A percentile compares a stretch with the other conserved stretches of the same genome.
phyloP scores from a whole-genome alignment of 2,888 invertebrate species.

The Drosophila leonis region DNA sequence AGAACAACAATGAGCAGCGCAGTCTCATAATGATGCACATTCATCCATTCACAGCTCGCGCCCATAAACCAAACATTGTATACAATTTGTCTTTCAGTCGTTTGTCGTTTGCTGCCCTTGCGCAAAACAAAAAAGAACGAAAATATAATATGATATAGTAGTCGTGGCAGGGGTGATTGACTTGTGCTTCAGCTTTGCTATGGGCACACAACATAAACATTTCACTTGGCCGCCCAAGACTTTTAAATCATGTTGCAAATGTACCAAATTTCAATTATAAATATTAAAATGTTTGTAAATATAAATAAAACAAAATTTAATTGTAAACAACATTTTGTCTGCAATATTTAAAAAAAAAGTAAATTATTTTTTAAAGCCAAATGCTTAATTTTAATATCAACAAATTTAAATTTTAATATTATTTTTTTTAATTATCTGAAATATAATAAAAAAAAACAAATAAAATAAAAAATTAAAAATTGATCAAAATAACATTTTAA shows the following conservation, averaged over 20 bases:
- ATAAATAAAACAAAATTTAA: background rate
- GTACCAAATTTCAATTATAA: constrained; percentile 3
- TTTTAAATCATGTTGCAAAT: constrained; percentile 17
- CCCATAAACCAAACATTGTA: constrained; percentile 59
- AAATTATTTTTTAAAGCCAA: too few relatives aligned
- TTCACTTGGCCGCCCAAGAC: constrained; percentile 26
- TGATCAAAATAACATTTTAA: too few relatives aligned
- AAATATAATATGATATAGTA: constrained; percentile 8
- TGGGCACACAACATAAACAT: constrained; percentile 45
- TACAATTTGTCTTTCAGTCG: constrained; percentile 37
- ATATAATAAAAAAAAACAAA: too few relatives aligned
- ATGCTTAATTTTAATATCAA: too few relatives aligned
- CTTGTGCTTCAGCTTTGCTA: constrained; percentile 40
- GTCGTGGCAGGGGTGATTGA: constrained; percentile 43
- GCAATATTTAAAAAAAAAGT: too few relatives aligned
- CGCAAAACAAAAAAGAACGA: constrained; percentile 7
- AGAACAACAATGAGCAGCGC: constrained; percentile 15
- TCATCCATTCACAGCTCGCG: constrained; percentile 50
- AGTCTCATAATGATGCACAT: constrained; percentile 59
- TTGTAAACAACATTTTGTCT: too few relatives aligned
- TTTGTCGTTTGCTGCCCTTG: constrained; percentile 32
- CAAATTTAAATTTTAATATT: too few relatives aligned
- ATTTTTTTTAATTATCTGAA: too few relatives aligned
- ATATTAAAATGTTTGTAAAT: background rate
- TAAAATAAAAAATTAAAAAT: too few relatives aligned